Conservation (phyloP, 1,140 invertebrate genomes). For the Gonatopus flavifemur region DNA sequence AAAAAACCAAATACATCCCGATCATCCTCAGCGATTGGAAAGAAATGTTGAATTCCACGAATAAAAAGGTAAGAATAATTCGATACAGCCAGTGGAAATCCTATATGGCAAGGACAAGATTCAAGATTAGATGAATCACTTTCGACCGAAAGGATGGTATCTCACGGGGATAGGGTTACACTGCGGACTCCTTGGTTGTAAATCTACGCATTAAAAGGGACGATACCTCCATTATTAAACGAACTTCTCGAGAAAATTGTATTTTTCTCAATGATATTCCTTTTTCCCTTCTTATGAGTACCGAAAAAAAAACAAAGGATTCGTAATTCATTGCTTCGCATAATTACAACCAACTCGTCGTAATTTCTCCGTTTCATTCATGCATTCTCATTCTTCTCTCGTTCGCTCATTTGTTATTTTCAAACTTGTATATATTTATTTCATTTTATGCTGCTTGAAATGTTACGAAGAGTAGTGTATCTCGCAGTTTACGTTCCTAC, state of each 20-base stretch:
- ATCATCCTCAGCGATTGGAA: neutral
- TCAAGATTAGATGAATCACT: constrained; percentile 35
- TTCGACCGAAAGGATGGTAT: constrained; percentile 21
- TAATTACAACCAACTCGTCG: no score
- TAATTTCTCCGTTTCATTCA: no score
- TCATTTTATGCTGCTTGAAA: no score
- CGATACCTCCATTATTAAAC: constrained; percentile 23
- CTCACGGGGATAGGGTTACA: constrained; percentile 38
- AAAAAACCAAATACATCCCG: no score
- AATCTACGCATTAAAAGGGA: constrained; percentile 20
- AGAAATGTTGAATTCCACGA: constrained; percentile 9
- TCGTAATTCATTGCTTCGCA: no score
- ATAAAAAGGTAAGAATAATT: constrained; percentile 27
- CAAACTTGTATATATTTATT: no score
- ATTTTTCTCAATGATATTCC: no score
- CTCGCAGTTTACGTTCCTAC: no score
- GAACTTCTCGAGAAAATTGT: constrained; percentile 9
- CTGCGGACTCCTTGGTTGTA: constrained; percentile 6
- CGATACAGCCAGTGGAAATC: constrained; percentile 33
- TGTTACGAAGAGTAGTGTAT: neutral
- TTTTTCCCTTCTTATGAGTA: no score
- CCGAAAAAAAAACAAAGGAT: no score
- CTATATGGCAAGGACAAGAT: constrained; percentile 33
- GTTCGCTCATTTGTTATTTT: no score
- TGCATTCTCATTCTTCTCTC: no score